Evolutionary conservation across 2,888 invertebrate species (phyloP).

Genomic region (Ellobium chinense): DNA sequence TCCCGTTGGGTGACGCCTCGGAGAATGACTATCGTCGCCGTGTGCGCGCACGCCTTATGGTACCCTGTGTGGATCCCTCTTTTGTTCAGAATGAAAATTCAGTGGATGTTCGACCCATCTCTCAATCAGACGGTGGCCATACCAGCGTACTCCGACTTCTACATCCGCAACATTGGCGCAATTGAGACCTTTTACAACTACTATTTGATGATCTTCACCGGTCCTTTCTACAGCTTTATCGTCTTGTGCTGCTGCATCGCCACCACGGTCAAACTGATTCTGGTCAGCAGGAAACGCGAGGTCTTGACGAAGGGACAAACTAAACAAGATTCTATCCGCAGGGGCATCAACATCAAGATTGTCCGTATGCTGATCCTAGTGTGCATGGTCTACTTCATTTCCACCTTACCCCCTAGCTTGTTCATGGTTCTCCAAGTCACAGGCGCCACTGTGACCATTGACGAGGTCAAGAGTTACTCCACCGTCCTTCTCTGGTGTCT

Average conservation of each 20-base stretch:
- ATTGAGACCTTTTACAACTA: neutral
- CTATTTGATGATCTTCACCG: neutral
- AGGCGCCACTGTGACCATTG: neutral
- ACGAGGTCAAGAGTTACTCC: neutral
- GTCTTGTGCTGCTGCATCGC: neutral
- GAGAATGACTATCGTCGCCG: neutral
- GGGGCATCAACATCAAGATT: neutral
- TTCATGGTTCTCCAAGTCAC: neutral
- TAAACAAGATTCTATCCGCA: neutral
- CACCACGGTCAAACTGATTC: neutral
- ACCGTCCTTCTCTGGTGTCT: neutral
- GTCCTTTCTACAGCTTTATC: neutral
- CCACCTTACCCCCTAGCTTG: neutral
- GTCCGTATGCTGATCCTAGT: neutral
- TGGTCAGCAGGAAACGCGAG: neutral
- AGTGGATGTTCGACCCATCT: neutral
- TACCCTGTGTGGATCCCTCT: neutral
- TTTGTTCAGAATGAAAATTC: neutral
- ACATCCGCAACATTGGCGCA: neutral
- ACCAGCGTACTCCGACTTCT: neutral
- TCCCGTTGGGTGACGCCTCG: neutral
- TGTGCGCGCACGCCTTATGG: neutral
- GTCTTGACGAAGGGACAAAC: neutral
- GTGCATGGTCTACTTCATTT: neutral
- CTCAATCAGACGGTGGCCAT: conserved; percentile 4